These are phyloP conservation scores for Tachina grossa DNA, from an alignment of 2,888 invertebrate genomes.

Conservation along the genomic window DNA sequence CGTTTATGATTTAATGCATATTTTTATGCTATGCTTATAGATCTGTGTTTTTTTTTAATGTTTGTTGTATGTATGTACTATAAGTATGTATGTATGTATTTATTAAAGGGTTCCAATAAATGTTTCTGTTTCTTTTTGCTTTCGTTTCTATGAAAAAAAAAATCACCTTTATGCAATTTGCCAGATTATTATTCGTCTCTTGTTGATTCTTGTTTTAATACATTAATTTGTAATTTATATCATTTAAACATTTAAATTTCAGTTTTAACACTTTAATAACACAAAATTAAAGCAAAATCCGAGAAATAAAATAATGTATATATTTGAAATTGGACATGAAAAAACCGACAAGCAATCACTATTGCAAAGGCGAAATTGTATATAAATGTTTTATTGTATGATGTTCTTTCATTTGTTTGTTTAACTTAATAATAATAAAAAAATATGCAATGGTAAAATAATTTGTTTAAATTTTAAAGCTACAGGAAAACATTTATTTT, in stretches of 20 bases:
- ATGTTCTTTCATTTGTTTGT: conserved; percentile 42
- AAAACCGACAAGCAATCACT: conserved; percentile 11
- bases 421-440: conserved; percentile 61
- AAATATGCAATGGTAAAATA: conserved; percentile 55
- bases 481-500: conserved; percentile 43
- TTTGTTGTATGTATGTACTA: conserved; percentile 21
- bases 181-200: conserved; percentile 1
- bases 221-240: conserved; percentile 12
- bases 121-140: conserved; percentile 25
- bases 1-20: conserved; percentile 48
- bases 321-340: conserved; percentile 16
- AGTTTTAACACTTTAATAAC: conserved; percentile 25
- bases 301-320: neutral
- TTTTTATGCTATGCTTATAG: conserved; percentile 39
- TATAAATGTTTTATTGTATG: conserved; percentile 26
- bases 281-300: neutral
- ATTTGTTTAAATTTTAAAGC: conserved; percentile 56
- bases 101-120: conserved; percentile 34
- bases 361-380: conserved; percentile 30
- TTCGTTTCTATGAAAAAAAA: conserved; percentile 25
- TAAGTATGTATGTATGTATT: conserved; percentile 8
- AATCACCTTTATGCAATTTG: conserved; percentile 4
- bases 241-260: conserved; percentile 51
- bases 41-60: conserved; percentile 16
- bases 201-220: conserved; percentile 17